Percentiles rank a stretch among this genome's conserved stretches.
Evolutionary conservation across 2,113 vertebrate genomes (phyloP).

Genomic region (Mesembrinibis cayennensis): DNA sequence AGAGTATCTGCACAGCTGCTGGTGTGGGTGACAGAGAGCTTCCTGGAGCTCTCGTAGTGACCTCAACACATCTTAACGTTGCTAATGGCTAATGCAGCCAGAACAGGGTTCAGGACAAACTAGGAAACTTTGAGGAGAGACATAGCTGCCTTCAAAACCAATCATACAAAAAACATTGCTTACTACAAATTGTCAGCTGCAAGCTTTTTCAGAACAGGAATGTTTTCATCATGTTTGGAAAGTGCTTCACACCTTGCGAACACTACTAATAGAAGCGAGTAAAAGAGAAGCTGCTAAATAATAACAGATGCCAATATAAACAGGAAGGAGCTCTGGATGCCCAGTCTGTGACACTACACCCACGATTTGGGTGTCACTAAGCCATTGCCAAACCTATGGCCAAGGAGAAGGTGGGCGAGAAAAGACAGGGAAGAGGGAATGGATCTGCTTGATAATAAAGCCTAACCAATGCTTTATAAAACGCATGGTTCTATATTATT

Average conservation of each 20-base stretch:
- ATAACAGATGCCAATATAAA: not conserved
- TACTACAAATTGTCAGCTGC: not conserved
- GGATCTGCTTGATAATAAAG: not conserved
- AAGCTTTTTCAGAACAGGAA: not conserved
- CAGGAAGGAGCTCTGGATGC: not conserved
- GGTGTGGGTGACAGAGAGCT: not conserved
- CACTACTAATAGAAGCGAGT: not conserved
- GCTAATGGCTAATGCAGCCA: not conserved
- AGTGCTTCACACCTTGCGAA: not conserved
- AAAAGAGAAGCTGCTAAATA: not conserved
- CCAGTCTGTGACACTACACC: not conserved
- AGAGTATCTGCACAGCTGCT: not conserved
- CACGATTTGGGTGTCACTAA: not conserved
- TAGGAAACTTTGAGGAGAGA: not conserved
- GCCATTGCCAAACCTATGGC: not conserved
- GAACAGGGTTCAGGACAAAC: not conserved
- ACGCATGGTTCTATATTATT: not conserved
- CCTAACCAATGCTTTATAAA: not conserved
- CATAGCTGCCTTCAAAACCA: not conserved
- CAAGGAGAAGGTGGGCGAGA: not conserved
- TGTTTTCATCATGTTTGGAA: not conserved
- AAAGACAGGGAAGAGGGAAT: not conserved
- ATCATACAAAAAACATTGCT: not conserved
- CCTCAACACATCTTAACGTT: not conserved
- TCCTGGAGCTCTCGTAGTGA: not conserved